phyloP scores from a whole-genome alignment of 2,888 invertebrate species.

The Polyommatus icarus region DNA sequence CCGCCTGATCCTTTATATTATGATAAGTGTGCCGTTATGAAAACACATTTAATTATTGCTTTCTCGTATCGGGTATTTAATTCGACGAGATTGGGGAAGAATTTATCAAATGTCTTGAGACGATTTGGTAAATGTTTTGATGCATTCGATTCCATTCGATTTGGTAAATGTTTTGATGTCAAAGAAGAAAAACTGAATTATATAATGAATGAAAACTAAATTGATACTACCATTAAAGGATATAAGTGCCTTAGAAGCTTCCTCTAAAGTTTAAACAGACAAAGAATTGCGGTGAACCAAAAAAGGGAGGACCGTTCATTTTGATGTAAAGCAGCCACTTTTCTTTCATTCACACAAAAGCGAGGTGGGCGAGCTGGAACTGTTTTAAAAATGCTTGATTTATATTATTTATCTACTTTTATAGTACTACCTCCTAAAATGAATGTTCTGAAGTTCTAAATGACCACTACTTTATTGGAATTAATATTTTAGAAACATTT shows the following conservation, averaged over 20 bases:
- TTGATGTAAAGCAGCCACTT: background rate
- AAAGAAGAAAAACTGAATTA: background rate
- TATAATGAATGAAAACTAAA: background rate
- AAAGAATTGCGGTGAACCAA: background rate
- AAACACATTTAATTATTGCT: constrained; percentile 8
- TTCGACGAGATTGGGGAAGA: background rate
- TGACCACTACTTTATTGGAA: no score
- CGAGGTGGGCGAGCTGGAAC: background rate
- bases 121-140: background rate
- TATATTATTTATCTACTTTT: background rate
- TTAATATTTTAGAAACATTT: no score
- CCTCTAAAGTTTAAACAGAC: background rate
- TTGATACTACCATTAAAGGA: background rate
- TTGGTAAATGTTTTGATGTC: background rate
- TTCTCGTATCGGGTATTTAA: background rate
- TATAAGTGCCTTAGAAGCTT: background rate
- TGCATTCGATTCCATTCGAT: background rate
- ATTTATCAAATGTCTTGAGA: background rate
- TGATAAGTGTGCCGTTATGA: constrained; percentile 19
- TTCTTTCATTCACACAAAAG: constrained; percentile 2
- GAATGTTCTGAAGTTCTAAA: no score
- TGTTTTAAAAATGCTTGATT: constrained; percentile 1
- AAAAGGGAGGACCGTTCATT: constrained; percentile 1
- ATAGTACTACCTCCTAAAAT: no score
- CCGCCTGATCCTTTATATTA: constrained; percentile 28